These are phyloP conservation scores for Noctua comes DNA, from an alignment of 2,888 invertebrate species.

Conservation along the genomic window DNA sequence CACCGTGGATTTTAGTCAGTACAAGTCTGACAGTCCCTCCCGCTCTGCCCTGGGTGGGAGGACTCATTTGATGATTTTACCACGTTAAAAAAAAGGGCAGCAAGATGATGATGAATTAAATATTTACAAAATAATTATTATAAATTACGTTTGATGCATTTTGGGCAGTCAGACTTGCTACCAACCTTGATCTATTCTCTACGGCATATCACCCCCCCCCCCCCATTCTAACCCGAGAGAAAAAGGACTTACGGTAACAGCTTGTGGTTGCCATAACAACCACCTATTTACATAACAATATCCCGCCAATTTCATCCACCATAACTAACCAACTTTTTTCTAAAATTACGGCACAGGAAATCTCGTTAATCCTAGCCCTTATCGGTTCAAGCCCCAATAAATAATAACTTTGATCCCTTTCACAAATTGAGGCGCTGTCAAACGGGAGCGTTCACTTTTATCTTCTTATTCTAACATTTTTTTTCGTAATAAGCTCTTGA, in stretches of 20 bases:
- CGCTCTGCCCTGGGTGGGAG: too few species aligned
- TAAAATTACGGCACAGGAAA: slow-evolving; percentile 62
- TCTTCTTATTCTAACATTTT: slow-evolving; percentile 66
- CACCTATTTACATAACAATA: slow-evolving; percentile 44
- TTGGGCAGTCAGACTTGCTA: neutral
- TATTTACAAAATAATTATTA: too few species aligned
- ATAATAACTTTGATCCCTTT: slow-evolving; percentile 81
- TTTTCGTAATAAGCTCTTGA: slow-evolving; percentile 65
- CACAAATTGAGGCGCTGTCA: slow-evolving; percentile 77
- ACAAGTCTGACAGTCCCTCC: too few species aligned
- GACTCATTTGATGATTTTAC: too few species aligned
- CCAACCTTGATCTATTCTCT: too few species aligned
- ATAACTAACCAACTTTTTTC: slow-evolving; percentile 56
- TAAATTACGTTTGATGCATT: neutral
- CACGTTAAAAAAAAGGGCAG: too few species aligned
- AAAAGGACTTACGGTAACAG: neutral
- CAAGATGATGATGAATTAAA: too few species aligned
- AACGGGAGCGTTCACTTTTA: slow-evolving; percentile 70
- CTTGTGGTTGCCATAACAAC: neutral
- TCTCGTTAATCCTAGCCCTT: slow-evolving; percentile 72
- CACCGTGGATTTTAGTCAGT: too few species aligned
- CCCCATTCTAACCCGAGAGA: neutral
- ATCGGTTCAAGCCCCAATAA: slow-evolving; percentile 77
- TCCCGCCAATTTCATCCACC: slow-evolving; percentile 33
- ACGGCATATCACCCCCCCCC: too few species aligned